Conservation (phyloP, 2,888 invertebrate genomes). For the Troides oblongomaculatus region DNA sequence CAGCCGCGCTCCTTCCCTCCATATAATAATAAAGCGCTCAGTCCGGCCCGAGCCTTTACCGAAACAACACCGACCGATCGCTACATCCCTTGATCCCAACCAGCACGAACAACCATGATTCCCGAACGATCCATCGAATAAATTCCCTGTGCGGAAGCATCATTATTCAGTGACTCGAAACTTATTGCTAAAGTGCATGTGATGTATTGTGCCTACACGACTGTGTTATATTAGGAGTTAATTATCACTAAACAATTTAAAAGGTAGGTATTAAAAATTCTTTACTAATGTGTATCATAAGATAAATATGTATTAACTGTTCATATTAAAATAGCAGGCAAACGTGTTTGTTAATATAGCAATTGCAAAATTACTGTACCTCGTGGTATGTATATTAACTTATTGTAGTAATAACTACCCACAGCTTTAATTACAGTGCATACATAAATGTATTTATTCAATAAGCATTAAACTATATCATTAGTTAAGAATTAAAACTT, state of each 20-base stretch:
- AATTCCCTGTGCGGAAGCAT: constrained; percentile 34
- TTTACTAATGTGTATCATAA: constrained; percentile 18
- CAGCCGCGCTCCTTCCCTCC: constrained; percentile 67
- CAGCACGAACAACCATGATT: constrained; percentile 38
- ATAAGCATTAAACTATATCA: background rate
- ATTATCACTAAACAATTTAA: constrained; percentile 49
- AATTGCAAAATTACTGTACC: constrained; percentile 6
- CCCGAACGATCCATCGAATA: constrained; percentile 44
- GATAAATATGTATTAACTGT: constrained; percentile 8
- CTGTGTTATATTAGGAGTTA: constrained; percentile 66
- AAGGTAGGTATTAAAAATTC: constrained; percentile 52
- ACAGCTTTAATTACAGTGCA: background rate
- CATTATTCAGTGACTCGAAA: constrained; percentile 54
- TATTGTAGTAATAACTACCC: constrained; percentile 14
- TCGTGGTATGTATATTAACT: background rate
- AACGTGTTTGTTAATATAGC: constrained; percentile 12
- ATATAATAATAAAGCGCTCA: constrained; percentile 75
- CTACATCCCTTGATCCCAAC: constrained; percentile 29
- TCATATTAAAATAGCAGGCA: background rate
- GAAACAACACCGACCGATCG: constrained; percentile 68
- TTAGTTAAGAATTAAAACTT: background rate
- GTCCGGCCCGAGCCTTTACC: constrained; percentile 71
- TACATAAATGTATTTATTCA: background rate
- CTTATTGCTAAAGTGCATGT: constrained; percentile 66
- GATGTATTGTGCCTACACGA: constrained; percentile 71